A percentile compares a stretch with the other conserved stretches of the same genome.
These are phyloP conservation scores for Drosophila persimilis DNA, from an alignment of 1,140 invertebrate species.

Conservation along the genomic window DNA sequence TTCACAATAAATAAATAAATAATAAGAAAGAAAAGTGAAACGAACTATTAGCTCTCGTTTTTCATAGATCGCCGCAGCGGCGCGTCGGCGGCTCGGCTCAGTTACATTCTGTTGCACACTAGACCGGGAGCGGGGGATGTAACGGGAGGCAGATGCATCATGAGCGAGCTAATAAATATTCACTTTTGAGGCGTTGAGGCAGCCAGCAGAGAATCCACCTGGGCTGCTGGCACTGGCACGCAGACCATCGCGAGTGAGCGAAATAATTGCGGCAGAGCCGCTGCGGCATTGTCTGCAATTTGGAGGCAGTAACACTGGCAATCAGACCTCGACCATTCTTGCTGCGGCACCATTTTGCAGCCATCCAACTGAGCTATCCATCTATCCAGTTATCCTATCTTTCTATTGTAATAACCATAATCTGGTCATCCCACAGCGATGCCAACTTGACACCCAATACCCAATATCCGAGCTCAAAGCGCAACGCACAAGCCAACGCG, in stretches of 20 bases:
- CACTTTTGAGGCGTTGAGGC: conserved; percentile 51
- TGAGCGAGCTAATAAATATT: conserved; percentile 72
- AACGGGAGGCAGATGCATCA: conserved; percentile 23
- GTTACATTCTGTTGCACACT: conserved; percentile 73
- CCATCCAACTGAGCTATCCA: conserved; percentile 26
- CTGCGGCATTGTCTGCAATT: conserved; percentile 26
- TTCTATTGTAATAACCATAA: conserved; percentile 59
- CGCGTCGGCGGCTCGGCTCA: conserved; percentile 15
- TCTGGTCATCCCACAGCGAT: conserved; percentile 41
- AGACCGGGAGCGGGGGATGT: not conserved
- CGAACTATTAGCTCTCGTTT: conserved; percentile 80
- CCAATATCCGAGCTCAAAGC: conserved; percentile 7
- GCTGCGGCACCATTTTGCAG: conserved; percentile 61
- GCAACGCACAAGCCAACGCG: conserved; percentile 30
- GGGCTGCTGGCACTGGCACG: conserved; percentile 23
- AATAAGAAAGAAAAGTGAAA: conserved; percentile 82
- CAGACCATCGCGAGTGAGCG: conserved; percentile 22
- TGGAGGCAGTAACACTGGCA: conserved; percentile 49
- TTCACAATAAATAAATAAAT: conserved; percentile 59
- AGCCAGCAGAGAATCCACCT: conserved; percentile 14
- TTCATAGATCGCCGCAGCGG: conserved; percentile 62
- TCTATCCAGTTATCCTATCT: conserved; percentile 10
- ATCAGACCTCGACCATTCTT: conserved; percentile 74
- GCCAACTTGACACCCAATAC: conserved; percentile 54
- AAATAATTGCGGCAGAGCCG: conserved; percentile 44